Conservation (phyloP, 2,113 vertebrate genomes). For the Petroica traversi region DNA sequence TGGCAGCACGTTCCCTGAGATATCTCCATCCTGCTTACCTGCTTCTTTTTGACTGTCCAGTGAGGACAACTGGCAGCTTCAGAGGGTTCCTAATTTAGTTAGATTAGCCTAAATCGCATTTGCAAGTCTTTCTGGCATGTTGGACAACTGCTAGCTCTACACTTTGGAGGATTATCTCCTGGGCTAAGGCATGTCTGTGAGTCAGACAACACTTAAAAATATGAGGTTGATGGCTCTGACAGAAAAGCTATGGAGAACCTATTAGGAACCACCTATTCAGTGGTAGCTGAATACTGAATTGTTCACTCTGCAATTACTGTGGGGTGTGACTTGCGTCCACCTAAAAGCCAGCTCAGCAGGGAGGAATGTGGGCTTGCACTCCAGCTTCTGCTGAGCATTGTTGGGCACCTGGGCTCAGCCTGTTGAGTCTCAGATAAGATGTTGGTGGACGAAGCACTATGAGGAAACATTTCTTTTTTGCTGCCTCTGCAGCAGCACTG, state of each 20-base stretch:
- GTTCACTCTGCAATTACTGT: not conserved
- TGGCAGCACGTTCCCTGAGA: not conserved
- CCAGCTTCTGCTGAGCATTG: not conserved
- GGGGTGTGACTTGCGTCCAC: not conserved
- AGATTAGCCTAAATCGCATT: constrained; percentile 19
- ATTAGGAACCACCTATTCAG: not conserved
- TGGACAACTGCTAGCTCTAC: not conserved
- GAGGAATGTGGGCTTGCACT: not conserved
- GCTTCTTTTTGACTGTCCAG: not conserved
- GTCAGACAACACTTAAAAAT: not conserved
- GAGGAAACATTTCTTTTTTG: not conserved
- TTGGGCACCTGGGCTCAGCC: not conserved
- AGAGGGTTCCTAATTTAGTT: not conserved
- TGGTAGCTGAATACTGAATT: not conserved
- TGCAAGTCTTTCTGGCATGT: not conserved
- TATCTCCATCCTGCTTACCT: not conserved
- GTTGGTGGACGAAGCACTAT: not conserved
- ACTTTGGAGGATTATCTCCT: not conserved
- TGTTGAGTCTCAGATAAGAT: rapidly evolving
- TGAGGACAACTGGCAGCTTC: not conserved
- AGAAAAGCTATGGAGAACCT: not conserved
- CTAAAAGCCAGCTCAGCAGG: not conserved
- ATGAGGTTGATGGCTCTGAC: not conserved
- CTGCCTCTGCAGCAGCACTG: not conserved
- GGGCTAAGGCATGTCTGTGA: not conserved